A percentile compares a stretch with the other conserved stretches of the same genome.
Evolutionary conservation across 2,797 vertebrate genomes (phyloP).

Genomic region (Malacoraja senta): DNA sequence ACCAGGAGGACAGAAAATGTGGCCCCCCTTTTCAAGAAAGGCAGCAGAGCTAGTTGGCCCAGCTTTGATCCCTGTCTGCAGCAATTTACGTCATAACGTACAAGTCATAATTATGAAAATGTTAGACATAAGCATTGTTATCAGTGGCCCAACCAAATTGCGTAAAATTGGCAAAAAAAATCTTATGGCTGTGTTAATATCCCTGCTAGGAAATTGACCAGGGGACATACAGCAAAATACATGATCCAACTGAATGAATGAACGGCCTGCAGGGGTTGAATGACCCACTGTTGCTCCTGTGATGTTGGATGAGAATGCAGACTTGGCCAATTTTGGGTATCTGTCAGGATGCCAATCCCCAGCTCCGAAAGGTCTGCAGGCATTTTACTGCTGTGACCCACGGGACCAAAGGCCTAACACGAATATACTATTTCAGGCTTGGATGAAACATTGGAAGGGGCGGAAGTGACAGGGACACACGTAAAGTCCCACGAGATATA

Average conservation of each 20-base stretch:
- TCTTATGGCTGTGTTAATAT: background rate
- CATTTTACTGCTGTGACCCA: background rate
- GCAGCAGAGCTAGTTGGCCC: no score
- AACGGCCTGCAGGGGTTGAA: background rate
- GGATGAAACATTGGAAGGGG: background rate
- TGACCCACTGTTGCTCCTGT: background rate
- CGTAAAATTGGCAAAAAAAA: background rate
- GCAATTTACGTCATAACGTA: no score
- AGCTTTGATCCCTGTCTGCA: no score
- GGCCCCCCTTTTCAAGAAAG: no score
- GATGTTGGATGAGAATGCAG: background rate
- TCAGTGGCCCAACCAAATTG: no score
- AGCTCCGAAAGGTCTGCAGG: background rate
- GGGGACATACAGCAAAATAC: background rate
- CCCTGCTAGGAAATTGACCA: background rate
- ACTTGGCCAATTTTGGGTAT: background rate
- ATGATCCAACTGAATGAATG: background rate
- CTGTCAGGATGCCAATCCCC: background rate
- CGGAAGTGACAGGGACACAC: background rate
- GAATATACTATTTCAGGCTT: background rate
- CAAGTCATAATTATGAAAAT: no score
- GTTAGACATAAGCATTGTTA: background rate
- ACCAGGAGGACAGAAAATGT: no score
- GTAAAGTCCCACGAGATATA: background rate
- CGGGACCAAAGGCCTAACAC: background rate